phyloP scores from a whole-genome alignment of 23 tunicate species.

The Ciona savignyi region DNA sequence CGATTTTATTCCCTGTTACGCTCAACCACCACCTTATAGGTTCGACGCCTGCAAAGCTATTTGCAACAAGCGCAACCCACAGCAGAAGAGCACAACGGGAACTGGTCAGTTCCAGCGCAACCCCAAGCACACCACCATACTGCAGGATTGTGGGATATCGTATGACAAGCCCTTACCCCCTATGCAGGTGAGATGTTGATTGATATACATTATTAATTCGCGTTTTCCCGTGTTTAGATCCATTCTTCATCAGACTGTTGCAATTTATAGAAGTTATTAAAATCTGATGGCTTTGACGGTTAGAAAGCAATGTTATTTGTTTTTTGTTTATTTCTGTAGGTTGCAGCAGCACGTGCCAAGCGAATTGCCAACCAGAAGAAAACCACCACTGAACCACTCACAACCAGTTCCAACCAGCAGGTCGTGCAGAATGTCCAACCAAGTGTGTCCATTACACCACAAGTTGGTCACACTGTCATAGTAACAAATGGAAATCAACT shows the following conservation, averaged over 20 bases:
- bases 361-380: constrained; percentile 59
- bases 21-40: constrained; percentile 13
- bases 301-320: neutral
- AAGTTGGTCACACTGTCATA: constrained; percentile 25
- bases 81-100: constrained; percentile 37
- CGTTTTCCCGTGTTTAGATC: no score
- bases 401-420: constrained; percentile 3
- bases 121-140: constrained; percentile 75
- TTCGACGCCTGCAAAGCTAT: constrained; percentile 64
- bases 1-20: neutral
- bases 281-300: neutral
- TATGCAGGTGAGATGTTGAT: no score
- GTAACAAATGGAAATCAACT: constrained; percentile 32
- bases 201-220: no score
- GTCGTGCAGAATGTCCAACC: neutral
- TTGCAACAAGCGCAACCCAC: constrained; percentile 68
- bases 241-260: no score
- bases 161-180: constrained; percentile 82
- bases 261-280: no score
- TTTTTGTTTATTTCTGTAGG: constrained; percentile 15
- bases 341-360: constrained; percentile 55
- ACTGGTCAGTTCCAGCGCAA: constrained; percentile 74
- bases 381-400: constrained; percentile 9
- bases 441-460: constrained; percentile 16
- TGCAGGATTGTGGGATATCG: constrained; percentile 68